Percentiles rank a stretch among this genome's conserved stretches.
Evolutionary conservation across 2,888 invertebrate species (phyloP).

Genomic region (Willowsia nigromaculata): DNA sequence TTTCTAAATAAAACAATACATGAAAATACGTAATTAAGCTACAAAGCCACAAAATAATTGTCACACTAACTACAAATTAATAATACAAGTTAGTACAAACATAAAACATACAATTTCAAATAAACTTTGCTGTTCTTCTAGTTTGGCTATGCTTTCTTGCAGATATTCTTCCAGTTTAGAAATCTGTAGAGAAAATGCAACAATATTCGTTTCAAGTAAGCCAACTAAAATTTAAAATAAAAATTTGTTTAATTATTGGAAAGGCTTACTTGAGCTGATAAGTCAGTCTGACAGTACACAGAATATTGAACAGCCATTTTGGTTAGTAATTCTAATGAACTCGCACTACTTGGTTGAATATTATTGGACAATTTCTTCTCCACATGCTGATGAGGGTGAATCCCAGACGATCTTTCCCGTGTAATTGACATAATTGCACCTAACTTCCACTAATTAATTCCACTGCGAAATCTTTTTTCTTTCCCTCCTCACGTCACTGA

Average conservation of each 20-base stretch:
- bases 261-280: conserved; percentile 72
- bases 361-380: conserved; percentile 37
- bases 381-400: neutral
- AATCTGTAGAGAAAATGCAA: conserved; percentile 62
- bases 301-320: conserved; percentile 77
- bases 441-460: no score
- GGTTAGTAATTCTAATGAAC: conserved; percentile 63
- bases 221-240: neutral
- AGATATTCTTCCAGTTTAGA: conserved; percentile 77
- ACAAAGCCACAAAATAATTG: neutral
- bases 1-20: conserved; percentile 65
- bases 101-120: conserved; percentile 77
- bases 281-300: conserved; percentile 76
- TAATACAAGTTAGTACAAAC: no score
- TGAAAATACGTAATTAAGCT: neutral
- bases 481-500: no score
- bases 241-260: no score
- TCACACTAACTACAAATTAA: neutral
- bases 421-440: conserved; percentile 19
- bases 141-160: conserved; percentile 76
- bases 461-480: no score
- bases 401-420: conserved; percentile 17
- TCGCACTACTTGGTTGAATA: conserved; percentile 63
- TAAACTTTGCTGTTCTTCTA: conserved; percentile 77
- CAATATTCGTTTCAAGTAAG: neutral